These are phyloP conservation scores for Pissodes strobi DNA, from an alignment of 1,140 invertebrate species.

Conservation along the genomic window DNA sequence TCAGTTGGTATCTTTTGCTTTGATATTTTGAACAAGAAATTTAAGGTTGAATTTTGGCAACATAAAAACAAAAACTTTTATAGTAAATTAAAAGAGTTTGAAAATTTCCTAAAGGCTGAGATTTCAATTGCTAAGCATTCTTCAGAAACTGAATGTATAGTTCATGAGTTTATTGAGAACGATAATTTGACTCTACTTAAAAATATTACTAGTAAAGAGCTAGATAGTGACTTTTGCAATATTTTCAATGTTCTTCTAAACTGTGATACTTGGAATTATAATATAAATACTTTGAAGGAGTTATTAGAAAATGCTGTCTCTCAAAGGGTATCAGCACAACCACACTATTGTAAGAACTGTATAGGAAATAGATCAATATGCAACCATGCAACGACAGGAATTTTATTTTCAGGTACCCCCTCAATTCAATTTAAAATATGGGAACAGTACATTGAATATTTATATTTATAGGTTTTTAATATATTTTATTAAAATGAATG, in stretches of 20 bases:
- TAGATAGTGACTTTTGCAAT: slow-evolving; percentile 52
- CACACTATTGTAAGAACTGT: slow-evolving; percentile 70
- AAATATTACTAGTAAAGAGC: slow-evolving; percentile 2
- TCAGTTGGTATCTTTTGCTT: slow-evolving; percentile 70
- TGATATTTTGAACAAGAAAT: slow-evolving; percentile 58
- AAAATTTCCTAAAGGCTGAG: slow-evolving; percentile 51
- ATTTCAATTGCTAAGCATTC: slow-evolving; percentile 42
- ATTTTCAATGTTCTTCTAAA: slow-evolving; percentile 57
- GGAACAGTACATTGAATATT: too few species aligned
- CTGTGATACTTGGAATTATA: slow-evolving; percentile 51
- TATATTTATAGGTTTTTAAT: too few species aligned
- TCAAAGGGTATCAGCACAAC: slow-evolving; percentile 66
- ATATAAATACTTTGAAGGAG: slow-evolving; percentile 59
- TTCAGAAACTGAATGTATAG: slow-evolving; percentile 10
- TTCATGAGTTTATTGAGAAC: slow-evolving; percentile 36
- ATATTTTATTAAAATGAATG: too few species aligned
- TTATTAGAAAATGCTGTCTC: slow-evolving; percentile 68
- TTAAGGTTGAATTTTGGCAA: slow-evolving; percentile 58
- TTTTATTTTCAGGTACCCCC: slow-evolving; percentile 93
- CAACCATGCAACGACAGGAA: slow-evolving; percentile 75
- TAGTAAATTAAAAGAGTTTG: slow-evolving; percentile 52
- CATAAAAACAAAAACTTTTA: slow-evolving; percentile 49
- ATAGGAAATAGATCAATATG: slow-evolving; percentile 57
- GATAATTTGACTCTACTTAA: slow-evolving; percentile 17
- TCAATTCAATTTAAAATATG: too few species aligned